Evolutionary conservation across 2,888 invertebrate genomes (phyloP), one percentile per base, ranked within the genome.

Genomic region (Drosophila mercatorum): DNA sequence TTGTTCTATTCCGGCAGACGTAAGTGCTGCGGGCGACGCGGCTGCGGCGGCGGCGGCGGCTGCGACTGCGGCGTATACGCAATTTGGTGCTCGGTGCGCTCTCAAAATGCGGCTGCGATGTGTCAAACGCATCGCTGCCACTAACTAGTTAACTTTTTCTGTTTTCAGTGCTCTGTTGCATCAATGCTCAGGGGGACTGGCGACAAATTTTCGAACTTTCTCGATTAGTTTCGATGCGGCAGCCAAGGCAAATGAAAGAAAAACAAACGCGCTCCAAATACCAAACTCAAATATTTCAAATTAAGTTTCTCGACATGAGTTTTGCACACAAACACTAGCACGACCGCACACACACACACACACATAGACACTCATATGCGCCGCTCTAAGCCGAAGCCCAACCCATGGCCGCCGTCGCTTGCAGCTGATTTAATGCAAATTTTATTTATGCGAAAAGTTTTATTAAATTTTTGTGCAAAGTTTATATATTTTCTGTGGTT

Each of bases 381-480:
- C 40, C 36, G 26, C 53, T 63, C 81, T 76, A 83, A 84, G 83
- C 88, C 71, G 80, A 31, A 31, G 65, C 59, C 72, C 68, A 52
- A 58, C 34, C 47, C 36, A 68, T 52, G 68, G 57, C 62, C 59
- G 75, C 69, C 72, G 75, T 81, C 81, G 80, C 80, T 82, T 89
- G 83, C 88, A 89, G 86, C 82, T 91, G 90, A 90, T 91, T 91
- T 89, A 89, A 91, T 91, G 88, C 89, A 91, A 91, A 91, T 90
- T 91, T 91, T 90, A 91, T 91, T 91, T 91, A 91, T 91, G 89
- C 80, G 91, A 89, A 91, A 91, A 91, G 90, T 91, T 91, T 91
- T 91, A 90, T 91, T 91, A 91, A 86, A 91, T 90, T 91, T 89
- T 82, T 88, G 80, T 80, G 72, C 83, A 87, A 88, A 87, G 88